A percentile compares a stretch with the other conserved stretches of the same genome.
Evolutionary conservation across 2,797 vertebrate genomes (phyloP).

Genomic region (Columba guinea): DNA sequence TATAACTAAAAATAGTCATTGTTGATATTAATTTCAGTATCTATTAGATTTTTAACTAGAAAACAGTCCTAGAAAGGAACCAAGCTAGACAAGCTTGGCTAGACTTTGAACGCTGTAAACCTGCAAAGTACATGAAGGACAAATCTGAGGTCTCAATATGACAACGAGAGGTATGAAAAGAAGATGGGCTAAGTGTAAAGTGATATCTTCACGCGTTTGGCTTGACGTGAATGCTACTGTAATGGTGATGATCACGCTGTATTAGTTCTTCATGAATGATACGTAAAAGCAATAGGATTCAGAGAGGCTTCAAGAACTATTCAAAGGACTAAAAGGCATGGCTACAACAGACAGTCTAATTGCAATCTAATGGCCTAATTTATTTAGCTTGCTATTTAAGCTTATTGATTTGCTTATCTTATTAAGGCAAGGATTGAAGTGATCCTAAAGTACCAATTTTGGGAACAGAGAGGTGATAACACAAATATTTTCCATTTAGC

Average conservation of each 20-base stretch:
- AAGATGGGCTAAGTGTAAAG: not conserved
- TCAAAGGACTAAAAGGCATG: not conserved
- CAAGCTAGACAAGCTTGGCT: not conserved
- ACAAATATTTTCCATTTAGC: not conserved
- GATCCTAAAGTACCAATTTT: not conserved
- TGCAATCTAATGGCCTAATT: not conserved
- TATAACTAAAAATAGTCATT: slow-evolving; percentile 23
- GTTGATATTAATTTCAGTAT: not conserved
- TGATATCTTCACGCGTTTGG: rapidly evolving
- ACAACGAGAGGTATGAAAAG: not conserved
- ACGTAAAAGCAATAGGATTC: not conserved
- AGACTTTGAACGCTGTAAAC: not conserved
- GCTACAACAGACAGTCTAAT: not conserved
- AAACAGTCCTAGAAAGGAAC: slow-evolving; percentile 4
- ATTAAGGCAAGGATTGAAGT: not conserved
- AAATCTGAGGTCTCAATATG: not conserved
- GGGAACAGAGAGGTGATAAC: not conserved
- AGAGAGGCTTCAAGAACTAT: not conserved
- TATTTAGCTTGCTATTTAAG: slow-evolving; percentile 11
- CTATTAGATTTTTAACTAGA: not conserved
- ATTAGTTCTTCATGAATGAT: not conserved
- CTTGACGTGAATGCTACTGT: not conserved
- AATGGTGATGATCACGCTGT: rapidly evolving
- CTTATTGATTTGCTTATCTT: slow-evolving; percentile 21
- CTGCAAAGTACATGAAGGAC: not conserved